Percentiles rank a stretch among this genome's conserved stretches.
These are phyloP conservation scores for Ivindomyrus marchei DNA, from an alignment of 2,113 vertebrate species.

Conservation along the genomic window DNA sequence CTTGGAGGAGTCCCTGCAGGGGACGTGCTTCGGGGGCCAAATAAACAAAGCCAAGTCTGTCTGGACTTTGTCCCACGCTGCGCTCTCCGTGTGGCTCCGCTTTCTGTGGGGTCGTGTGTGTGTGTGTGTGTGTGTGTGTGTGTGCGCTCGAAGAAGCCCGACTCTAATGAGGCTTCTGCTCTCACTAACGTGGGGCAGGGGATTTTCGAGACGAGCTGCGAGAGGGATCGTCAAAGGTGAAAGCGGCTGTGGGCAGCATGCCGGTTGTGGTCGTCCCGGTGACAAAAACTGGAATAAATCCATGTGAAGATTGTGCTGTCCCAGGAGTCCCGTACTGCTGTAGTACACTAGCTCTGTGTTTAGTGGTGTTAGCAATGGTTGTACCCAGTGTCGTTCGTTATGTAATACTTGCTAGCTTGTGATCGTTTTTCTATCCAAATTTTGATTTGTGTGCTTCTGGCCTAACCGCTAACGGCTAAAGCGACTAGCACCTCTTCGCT, in stretches of 20 bases:
- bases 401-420: background rate
- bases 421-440: background rate
- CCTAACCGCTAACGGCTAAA: background rate
- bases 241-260: background rate
- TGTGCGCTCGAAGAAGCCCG: background rate
- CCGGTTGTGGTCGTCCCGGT: background rate
- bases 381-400: background rate
- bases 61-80: slow-evolving; percentile 50
- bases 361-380: background rate
- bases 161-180: background rate
- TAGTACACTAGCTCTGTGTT: background rate
- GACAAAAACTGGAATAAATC: background rate
- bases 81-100: slow-evolving; percentile 24
- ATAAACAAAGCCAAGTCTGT: slow-evolving; percentile 40
- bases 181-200: background rate
- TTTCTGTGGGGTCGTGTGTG: slow-evolving; percentile 10
- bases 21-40: slow-evolving; percentile 27
- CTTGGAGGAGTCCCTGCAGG: slow-evolving; percentile 4
- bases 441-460: background rate
- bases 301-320: background rate
- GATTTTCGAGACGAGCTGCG: background rate
- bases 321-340: background rate
- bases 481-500: background rate
- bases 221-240: background rate
- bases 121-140: background rate